Conservation (phyloP, 2,888 invertebrate genomes). For the Zele albiditarsus region DNA sequence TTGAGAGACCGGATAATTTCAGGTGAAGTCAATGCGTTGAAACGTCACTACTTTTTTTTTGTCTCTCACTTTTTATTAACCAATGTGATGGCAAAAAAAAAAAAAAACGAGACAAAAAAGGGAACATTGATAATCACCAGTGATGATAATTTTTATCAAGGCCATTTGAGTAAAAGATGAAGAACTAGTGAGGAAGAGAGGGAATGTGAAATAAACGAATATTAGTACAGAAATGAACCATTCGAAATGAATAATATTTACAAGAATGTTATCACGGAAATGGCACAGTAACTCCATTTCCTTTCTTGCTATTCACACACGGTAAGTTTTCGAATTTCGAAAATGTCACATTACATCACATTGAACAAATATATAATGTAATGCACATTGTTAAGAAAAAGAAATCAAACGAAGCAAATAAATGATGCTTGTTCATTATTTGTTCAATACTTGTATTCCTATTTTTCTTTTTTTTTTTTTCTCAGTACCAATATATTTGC, state of each 20-base stretch:
- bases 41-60: slow-evolving; percentile 21
- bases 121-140: background rate
- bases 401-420: background rate
- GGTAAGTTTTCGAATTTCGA: background rate
- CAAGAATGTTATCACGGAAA: background rate
- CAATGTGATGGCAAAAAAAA: background rate
- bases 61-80: slow-evolving; percentile 11
- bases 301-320: background rate
- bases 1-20: slow-evolving; percentile 42
- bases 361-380: background rate
- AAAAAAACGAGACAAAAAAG: too few species aligned
- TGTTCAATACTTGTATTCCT: background rate
- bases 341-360: background rate
- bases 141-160: background rate
- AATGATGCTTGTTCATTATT: background rate
- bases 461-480: background rate
- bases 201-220: background rate
- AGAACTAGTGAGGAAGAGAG: background rate
- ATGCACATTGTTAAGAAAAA: background rate
- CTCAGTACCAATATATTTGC: background rate
- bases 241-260: background rate
- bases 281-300: background rate
- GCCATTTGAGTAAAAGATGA: background rate
- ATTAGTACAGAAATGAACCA: background rate
- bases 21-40: slow-evolving; percentile 41